Base-by-base conservation (phyloP, 2,888 invertebrate species). In the Cyrtodaria siliqua region DNA sequence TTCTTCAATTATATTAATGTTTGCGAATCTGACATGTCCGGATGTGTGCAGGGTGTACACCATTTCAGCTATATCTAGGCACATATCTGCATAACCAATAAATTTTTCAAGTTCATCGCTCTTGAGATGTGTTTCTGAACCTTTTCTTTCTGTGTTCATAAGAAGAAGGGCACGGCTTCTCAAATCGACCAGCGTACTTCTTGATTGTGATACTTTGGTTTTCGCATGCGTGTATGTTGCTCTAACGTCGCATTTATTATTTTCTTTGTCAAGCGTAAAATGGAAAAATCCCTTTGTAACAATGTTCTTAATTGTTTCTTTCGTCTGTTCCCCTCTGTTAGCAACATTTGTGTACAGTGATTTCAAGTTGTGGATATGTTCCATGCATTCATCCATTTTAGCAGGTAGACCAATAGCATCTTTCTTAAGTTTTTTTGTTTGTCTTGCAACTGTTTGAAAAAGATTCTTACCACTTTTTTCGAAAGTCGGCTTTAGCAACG, bases 261-360 rank as follows among this genome's bases (percentile, higher is more conserved):
- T 18, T 33, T 66, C 50, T 1, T 57, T 9, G 12, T 57, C n/a
- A 1, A 86, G 33, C 16, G 9, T 16, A 24, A 86, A 82, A 24
- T 20, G 9, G 47, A 84, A 84, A 9, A 69, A 67, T 9, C 84
- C 86, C 2, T 55, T 67, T 9, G 42, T 63, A 1, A 84, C 29
- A 26, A 86, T 81, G 33, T 66, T 82, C 24, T 75, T 62, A 50
- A 86, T 78, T 0, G 76, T 79, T 60, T 86, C 82, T 64, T 76
- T 82, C 23, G 83, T 86, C 20, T 77, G 76, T 61, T 84, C 84
- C 16, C 84, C 84, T 50, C 84, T 72, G 60, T 86, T 86, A 27
- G 86, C 86, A 9, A 86, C 83, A 79, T 82, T 81, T 18, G 79
- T 76, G 53, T 85, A 86, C 20, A 86, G 52, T 1, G 84, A 75